These are phyloP conservation scores for Varecia variegata DNA, from an alignment of 2,797 vertebrate genomes.

Conservation along the genomic window DNA sequence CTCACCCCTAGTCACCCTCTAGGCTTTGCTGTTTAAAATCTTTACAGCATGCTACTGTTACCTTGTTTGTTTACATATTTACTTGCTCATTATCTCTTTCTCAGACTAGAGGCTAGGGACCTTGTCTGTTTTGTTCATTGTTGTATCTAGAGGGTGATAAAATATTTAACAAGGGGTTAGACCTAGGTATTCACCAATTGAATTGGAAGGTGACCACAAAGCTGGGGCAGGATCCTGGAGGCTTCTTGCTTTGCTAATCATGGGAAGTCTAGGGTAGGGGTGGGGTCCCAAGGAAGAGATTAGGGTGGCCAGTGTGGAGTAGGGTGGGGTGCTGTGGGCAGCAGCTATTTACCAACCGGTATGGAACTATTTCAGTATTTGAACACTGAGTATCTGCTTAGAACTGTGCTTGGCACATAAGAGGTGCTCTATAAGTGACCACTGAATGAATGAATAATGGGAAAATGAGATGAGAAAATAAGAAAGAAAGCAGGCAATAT, in stretches of 20 bases:
- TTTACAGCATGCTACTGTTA: not conserved
- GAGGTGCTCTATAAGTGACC: not conserved
- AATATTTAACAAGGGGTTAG: slow-evolving; percentile 30
- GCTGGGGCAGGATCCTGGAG: not conserved
- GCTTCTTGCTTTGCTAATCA: not conserved
- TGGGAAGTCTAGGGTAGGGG: not conserved
- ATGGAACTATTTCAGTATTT: not conserved
- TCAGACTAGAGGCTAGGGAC: not conserved
- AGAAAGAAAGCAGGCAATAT: not conserved
- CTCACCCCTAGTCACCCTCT: too few relatives aligned
- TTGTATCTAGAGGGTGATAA: slow-evolving; percentile 10
- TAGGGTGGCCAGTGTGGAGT: not conserved
- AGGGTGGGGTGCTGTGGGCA: not conserved
- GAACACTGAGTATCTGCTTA: not conserved
- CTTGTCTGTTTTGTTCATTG: slow-evolving; percentile 32
- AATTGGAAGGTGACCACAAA: not conserved
- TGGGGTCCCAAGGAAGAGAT: not conserved
- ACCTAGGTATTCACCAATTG: not conserved
- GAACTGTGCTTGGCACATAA: not conserved
- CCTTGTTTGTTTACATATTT: not conserved
- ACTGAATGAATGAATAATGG: not conserved
- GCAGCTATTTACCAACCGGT: not conserved
- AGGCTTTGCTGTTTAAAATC: not conserved
- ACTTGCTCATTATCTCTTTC: not conserved
- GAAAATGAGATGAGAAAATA: not conserved